These are phyloP conservation scores for Conus canariensis DNA, from an alignment of 2,888 invertebrate species.

Conservation along the genomic window DNA sequence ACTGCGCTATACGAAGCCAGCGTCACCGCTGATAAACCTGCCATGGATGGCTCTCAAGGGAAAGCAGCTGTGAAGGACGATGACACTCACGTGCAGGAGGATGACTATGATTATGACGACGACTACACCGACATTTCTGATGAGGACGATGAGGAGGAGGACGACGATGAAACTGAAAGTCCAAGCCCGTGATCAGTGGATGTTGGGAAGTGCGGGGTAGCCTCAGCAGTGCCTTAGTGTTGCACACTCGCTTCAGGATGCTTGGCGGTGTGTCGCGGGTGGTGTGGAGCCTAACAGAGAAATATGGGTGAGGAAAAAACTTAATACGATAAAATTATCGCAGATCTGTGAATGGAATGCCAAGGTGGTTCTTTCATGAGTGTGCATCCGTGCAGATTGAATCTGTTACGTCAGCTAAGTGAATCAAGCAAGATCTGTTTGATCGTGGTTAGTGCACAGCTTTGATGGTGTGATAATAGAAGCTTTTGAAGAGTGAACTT, in stretches of 20 bases:
- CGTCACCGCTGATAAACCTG: background rate
- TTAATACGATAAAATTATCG: background rate
- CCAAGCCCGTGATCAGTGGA: slow-evolving; percentile 11
- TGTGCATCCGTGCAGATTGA: no score
- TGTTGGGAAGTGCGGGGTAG: background rate
- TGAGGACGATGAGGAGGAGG: slow-evolving; percentile 32
- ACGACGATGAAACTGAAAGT: slow-evolving; percentile 8
- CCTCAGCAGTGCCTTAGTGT: background rate
- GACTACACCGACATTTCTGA: slow-evolving; percentile 37
- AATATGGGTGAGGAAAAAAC: background rate
- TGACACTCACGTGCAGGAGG: slow-evolving; percentile 23
- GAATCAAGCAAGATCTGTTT: no score
- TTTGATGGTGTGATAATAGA: no score
- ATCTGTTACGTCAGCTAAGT: no score
- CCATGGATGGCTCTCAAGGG: background rate
- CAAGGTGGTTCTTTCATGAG: no score
- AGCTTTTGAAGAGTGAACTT: no score
- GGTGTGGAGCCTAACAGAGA: background rate
- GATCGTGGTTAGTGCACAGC: no score
- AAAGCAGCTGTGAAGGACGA: background rate
- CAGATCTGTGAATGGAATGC: no score
- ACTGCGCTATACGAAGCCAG: slow-evolving; percentile 27
- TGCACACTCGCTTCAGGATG: background rate
- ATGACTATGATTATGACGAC: slow-evolving; percentile 30
- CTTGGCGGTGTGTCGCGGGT: no score